Percentiles rank a stretch among this genome's conserved stretches.
These are phyloP conservation scores for Chaenogobius annularis DNA, from an alignment of 2,113 vertebrate species.

Conservation along the genomic window DNA sequence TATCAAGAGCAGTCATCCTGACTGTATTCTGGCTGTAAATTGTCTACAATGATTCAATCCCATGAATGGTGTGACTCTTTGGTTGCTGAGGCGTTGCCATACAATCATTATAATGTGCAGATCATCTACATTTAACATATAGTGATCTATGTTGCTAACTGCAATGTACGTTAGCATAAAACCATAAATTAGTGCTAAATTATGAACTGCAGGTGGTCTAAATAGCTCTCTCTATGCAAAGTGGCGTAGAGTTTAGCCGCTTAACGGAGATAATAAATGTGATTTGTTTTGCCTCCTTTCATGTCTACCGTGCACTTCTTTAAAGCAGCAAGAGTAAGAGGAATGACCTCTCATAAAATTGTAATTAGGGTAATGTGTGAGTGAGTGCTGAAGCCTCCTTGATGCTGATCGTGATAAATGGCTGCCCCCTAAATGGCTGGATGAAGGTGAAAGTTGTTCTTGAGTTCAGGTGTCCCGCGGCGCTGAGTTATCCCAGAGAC, in stretches of 20 bases:
- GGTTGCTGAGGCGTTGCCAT: background rate
- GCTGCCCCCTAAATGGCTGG: slow-evolving; percentile 30
- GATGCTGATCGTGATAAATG: slow-evolving; percentile 65
- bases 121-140: background rate
- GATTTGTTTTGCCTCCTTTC: slow-evolving; percentile 60
- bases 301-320: slow-evolving; percentile 52
- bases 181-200: slow-evolving; percentile 49
- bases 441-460: slow-evolving; percentile 65
- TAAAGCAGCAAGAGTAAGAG: slow-evolving; percentile 57
- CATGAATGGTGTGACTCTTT: no score
- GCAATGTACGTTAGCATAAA: slow-evolving; percentile 22
- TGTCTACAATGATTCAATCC: no score
- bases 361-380: slow-evolving; percentile 73
- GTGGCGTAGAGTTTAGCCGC: slow-evolving; percentile 37
- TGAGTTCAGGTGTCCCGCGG: slow-evolving; percentile 38
- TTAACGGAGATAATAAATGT: slow-evolving; percentile 61
- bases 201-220: slow-evolving; percentile 37
- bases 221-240: slow-evolving; percentile 41
- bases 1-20: no score
- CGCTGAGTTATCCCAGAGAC: slow-evolving; percentile 40
- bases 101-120: background rate
- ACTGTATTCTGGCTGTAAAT: no score
- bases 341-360: slow-evolving; percentile 71
- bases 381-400: slow-evolving; percentile 52
- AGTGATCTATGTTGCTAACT: slow-evolving; percentile 4